Evolutionary conservation across 1,140 invertebrate species (phyloP).

Genomic region (Dreissena rostriformis): DNA sequence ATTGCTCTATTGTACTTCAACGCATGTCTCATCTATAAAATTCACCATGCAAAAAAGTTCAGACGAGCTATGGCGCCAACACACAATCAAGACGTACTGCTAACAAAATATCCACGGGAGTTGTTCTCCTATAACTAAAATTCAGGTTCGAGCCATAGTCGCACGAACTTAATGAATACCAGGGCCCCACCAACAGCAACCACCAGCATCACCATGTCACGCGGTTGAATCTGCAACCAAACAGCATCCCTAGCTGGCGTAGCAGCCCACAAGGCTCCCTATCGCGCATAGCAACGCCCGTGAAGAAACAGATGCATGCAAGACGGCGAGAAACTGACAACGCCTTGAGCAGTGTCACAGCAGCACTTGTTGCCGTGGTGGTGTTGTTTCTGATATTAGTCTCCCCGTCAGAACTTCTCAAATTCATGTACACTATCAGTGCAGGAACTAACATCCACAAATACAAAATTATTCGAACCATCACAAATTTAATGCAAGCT

Average conservation of each 20-base stretch:
- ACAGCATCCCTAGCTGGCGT: slow-evolving; percentile 30
- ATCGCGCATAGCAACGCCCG: slow-evolving; percentile 6
- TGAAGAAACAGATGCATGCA: slow-evolving; percentile 48
- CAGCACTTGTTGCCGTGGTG: slow-evolving; percentile 78
- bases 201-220: not conserved
- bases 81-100: slow-evolving; percentile 35
- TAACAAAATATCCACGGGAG: slow-evolving; percentile 50
- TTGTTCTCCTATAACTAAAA: slow-evolving; percentile 48
- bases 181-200: too few relatives aligned
- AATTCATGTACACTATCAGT: slow-evolving; percentile 66
- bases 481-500: slow-evolving; percentile 79
- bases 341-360: slow-evolving; percentile 78
- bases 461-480: slow-evolving; percentile 66
- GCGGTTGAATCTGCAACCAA: not conserved
- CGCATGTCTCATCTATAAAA: slow-evolving; percentile 75
- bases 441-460: slow-evolving; percentile 38
- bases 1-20: slow-evolving; percentile 77
- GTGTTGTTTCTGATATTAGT: slow-evolving; percentile 79
- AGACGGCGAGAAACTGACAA: slow-evolving; percentile 63
- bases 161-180: too few relatives aligned
- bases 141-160: not conserved
- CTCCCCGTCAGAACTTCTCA: slow-evolving; percentile 77
- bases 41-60: slow-evolving; percentile 72
- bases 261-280: slow-evolving; percentile 22
- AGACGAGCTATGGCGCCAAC: slow-evolving; percentile 70